Evolutionary conservation across 2,113 vertebrate species (phyloP).

Genomic region (Meriones unguiculatus): DNA sequence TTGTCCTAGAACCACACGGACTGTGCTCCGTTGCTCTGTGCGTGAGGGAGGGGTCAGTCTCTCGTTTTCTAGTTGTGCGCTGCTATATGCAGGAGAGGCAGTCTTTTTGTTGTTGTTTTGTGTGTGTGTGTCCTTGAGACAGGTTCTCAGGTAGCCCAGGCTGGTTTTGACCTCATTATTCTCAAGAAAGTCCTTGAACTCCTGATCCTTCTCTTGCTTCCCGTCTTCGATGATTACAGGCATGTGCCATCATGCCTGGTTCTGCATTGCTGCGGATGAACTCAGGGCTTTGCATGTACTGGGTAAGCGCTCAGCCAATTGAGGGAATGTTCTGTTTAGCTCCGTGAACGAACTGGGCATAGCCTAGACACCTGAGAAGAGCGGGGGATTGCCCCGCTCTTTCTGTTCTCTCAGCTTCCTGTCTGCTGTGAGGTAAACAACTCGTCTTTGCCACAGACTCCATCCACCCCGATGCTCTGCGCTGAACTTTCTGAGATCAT

Average conservation of each 20-base stretch:
- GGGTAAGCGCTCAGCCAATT: neutral
- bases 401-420: neutral
- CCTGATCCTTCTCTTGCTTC: neutral
- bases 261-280: too few species aligned
- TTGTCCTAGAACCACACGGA: neutral
- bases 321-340: neutral
- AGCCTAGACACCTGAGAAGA: too few species aligned
- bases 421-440: neutral
- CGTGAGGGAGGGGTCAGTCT: neutral
- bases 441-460: neutral
- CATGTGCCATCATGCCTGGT: neutral
- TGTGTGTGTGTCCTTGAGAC: too few species aligned
- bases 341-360: neutral
- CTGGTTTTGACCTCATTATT: neutral
- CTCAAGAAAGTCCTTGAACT: neutral
- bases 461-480: neutral
- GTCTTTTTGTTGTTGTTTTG: neutral
- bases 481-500: neutral
- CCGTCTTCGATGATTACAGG: neutral
- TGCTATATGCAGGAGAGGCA: neutral
- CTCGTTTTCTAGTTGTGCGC: neutral
- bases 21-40: neutral
- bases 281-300: neutral
- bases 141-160: neutral
- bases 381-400: neutral